Percentiles rank a stretch among this genome's conserved stretches.
phyloP scores from a whole-genome alignment of 2,797 vertebrate species.

The Acropternis orthonyx region DNA sequence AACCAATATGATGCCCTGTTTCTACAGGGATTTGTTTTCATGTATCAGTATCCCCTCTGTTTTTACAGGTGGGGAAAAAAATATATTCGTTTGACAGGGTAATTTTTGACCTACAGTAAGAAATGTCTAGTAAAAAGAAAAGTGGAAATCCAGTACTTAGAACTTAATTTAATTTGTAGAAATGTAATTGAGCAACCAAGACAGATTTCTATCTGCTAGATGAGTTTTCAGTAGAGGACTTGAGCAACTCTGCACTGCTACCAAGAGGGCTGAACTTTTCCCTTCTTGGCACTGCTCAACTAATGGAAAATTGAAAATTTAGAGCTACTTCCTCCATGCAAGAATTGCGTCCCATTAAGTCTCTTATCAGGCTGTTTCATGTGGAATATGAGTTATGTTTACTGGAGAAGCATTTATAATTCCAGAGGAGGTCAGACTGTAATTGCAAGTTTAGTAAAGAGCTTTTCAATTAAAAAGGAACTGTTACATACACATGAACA shows the following conservation, averaged over 20 bases:
- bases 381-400: neutral
- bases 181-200: neutral
- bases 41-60: neutral
- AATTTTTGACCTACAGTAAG: slow-evolving; percentile 11
- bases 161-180: slow-evolving; percentile 36
- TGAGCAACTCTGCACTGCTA: neutral
- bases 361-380: neutral
- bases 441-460: neutral
- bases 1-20: neutral
- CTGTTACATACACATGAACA: fast-evolving
- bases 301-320: neutral
- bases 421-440: neutral
- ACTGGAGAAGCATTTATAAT: neutral
- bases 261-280: neutral
- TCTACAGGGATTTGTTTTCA: slow-evolving; percentile 29
- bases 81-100: neutral
- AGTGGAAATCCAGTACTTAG: neutral
- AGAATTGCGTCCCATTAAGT: neutral
- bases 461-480: neutral
- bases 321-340: neutral
- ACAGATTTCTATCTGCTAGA: neutral
- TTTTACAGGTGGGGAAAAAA: slow-evolving; percentile 47
- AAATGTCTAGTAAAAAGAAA: neutral
- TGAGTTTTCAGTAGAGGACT: neutral
- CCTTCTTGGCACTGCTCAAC: neutral